Evolutionary conservation across 1,140 invertebrate genomes (phyloP).

Genomic region (Bicyclus anynana): DNA sequence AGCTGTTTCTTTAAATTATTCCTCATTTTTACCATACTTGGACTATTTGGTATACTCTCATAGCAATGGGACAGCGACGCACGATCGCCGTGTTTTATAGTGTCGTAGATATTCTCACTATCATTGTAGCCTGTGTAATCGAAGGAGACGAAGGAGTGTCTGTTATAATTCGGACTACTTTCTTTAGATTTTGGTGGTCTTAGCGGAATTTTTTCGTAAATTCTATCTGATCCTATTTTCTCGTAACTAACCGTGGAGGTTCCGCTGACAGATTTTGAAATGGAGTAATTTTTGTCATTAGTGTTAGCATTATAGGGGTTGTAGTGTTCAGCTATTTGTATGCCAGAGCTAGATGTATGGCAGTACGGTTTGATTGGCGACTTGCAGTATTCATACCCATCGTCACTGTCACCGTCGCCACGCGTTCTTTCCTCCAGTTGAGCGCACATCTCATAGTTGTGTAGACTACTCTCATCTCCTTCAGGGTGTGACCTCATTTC

Average conservation of each 20-base stretch:
- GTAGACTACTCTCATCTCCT: constrained; percentile 65
- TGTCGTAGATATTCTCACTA: constrained; percentile 79
- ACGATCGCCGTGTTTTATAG: constrained; percentile 75
- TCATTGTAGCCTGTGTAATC: constrained; percentile 68
- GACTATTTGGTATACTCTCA: constrained; percentile 77
- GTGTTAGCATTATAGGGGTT: constrained; percentile 33
- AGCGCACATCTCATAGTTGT: constrained; percentile 71
- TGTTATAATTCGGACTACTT: constrained; percentile 53
- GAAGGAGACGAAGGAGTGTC: constrained; percentile 56
- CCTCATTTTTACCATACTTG: constrained; percentile 63
- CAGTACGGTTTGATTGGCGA: constrained; percentile 67
- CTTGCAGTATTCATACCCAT: constrained; percentile 74
- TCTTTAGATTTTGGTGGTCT: constrained; percentile 49
- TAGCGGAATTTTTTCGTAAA: constrained; percentile 71
- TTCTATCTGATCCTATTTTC: constrained; percentile 68
- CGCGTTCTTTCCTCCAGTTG: constrained; percentile 62
- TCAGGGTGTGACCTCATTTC: constrained; percentile 68
- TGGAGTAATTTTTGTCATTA: constrained; percentile 55
- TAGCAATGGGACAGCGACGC: constrained; percentile 78
- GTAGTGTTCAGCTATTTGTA: constrained; percentile 64
- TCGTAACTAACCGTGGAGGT: constrained; percentile 73
- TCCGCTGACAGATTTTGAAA: constrained; percentile 67
- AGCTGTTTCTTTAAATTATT: constrained; percentile 59
- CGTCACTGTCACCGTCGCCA: constrained; percentile 67
- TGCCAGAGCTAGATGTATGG: constrained; percentile 57